Percentiles rank a stretch among this genome's conserved stretches.
phyloP scores from a whole-genome alignment of 2,888 invertebrate species.

The Polylopha cassiicola region DNA sequence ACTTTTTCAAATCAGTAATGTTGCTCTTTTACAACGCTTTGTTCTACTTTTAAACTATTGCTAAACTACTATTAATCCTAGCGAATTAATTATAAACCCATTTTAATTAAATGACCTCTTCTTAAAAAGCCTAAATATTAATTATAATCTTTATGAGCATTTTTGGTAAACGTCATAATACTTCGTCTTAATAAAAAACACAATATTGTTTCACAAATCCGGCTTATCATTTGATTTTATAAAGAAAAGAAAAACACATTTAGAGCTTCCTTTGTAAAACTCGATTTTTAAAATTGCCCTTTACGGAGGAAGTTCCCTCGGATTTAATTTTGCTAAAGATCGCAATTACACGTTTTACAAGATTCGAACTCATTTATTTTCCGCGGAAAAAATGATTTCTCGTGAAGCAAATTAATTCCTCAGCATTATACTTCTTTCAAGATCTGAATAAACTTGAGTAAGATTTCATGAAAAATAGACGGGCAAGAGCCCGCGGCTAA shows the following conservation, averaged over 20 bases:
- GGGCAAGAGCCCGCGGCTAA: conserved; percentile 61
- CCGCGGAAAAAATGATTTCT: conserved; percentile 59
- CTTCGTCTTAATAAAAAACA: background rate
- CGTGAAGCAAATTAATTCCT: conserved; percentile 70
- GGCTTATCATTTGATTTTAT: conserved; percentile 6
- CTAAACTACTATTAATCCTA: too few relatives aligned
- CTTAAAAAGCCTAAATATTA: too few relatives aligned
- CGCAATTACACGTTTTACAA: conserved; percentile 63
- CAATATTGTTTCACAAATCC: background rate
- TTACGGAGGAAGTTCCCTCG: conserved; percentile 42
- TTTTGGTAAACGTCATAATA: background rate
- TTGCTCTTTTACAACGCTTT: too few relatives aligned
- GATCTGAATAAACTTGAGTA: conserved; percentile 70
- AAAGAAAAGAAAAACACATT: conserved; percentile 6
- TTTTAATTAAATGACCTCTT: too few relatives aligned
- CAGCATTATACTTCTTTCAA: conserved; percentile 69
- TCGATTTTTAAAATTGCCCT: conserved; percentile 41
- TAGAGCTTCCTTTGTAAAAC: conserved; percentile 27
- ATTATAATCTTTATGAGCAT: too few relatives aligned
- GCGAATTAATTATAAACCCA: too few relatives aligned
- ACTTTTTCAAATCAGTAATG: conserved; percentile 33
- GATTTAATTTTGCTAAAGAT: conserved; percentile 61
- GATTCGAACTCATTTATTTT: conserved; percentile 68
- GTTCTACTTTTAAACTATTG: too few relatives aligned
- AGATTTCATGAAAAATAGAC: conserved; percentile 68